These are phyloP conservation scores for Tauraco erythrolophus DNA, from an alignment of 2,113 vertebrate species.

Conservation along the genomic window DNA sequence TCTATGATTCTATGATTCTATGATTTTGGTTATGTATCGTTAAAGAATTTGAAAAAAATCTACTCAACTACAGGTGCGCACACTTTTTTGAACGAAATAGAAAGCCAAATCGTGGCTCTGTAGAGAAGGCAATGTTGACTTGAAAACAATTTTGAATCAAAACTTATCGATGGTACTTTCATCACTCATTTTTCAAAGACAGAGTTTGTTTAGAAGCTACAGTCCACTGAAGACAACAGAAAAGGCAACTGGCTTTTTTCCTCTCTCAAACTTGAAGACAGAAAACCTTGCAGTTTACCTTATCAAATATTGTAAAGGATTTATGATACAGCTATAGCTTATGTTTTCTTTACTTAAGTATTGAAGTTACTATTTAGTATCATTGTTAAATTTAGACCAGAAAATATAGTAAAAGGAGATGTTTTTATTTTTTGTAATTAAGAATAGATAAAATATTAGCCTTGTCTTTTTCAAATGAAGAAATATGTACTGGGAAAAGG, in stretches of 20 bases:
- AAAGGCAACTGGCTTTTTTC: not conserved
- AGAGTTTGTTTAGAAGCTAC: not conserved
- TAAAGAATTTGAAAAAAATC: not conserved
- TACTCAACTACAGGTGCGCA: not conserved
- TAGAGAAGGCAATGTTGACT: not conserved
- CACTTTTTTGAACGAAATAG: not conserved
- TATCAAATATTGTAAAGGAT: not conserved
- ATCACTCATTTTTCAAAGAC: not conserved
- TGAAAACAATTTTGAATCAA: not conserved
- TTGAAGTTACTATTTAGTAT: not conserved
- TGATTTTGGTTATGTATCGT: not conserved
- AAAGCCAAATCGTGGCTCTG: not conserved
- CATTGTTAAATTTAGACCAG: not conserved
- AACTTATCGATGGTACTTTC: not conserved
- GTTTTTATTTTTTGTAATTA: not conserved
- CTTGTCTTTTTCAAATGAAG: not conserved
- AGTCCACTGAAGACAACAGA: not conserved
- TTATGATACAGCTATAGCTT: not conserved
- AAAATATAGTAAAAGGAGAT: not conserved
- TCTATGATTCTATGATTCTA: no score
- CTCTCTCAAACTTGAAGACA: not conserved
- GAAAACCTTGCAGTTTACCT: not conserved
- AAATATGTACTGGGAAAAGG: not conserved
- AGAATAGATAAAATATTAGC: not conserved
- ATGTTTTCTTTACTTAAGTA: not conserved